These are phyloP conservation scores for Teinopalpus imperialis DNA, from an alignment of 2,888 invertebrate species.

Conservation along the genomic window DNA sequence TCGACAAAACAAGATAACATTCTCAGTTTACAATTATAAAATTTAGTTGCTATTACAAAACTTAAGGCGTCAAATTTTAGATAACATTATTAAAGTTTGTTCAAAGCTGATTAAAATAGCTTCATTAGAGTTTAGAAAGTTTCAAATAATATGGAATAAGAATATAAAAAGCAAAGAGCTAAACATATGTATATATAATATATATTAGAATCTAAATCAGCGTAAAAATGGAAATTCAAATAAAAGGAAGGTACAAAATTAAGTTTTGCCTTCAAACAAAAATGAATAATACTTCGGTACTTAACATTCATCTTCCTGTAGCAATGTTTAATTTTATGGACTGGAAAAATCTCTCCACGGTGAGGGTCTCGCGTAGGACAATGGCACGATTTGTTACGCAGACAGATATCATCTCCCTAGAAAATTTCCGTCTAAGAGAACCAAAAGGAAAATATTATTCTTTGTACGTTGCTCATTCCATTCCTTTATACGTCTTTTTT, in stretches of 20 bases:
- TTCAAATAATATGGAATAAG: too few relatives aligned
- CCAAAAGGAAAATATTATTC: conserved; percentile 45
- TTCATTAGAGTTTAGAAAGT: too few relatives aligned
- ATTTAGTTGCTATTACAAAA: too few relatives aligned
- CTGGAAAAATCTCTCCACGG: conserved; percentile 57
- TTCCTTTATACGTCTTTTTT: conserved; percentile 42
- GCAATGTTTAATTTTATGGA: conserved; percentile 74
- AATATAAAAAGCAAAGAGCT: too few relatives aligned
- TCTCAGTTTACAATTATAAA: too few relatives aligned
- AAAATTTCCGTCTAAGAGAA: conserved; percentile 42
- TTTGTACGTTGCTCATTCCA: conserved; percentile 35
- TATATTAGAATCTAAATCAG: too few relatives aligned
- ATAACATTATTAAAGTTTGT: too few relatives aligned
- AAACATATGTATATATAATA: too few relatives aligned
- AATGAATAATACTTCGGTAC: conserved; percentile 32
- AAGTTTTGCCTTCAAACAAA: conserved; percentile 11
- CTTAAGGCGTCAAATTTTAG: too few relatives aligned
- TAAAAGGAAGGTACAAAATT: conserved; percentile 14
- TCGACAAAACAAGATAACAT: too few relatives aligned
- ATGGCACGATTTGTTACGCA: conserved; percentile 68
- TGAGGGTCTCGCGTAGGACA: conserved; percentile 55
- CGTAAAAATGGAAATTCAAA: too few relatives aligned
- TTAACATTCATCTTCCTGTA: conserved; percentile 44
- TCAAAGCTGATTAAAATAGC: too few relatives aligned
- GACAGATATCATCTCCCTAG: conserved; percentile 51